phyloP scores from a whole-genome alignment of 2,888 invertebrate genomes.

The Pycnomerus fuliginosus region DNA sequence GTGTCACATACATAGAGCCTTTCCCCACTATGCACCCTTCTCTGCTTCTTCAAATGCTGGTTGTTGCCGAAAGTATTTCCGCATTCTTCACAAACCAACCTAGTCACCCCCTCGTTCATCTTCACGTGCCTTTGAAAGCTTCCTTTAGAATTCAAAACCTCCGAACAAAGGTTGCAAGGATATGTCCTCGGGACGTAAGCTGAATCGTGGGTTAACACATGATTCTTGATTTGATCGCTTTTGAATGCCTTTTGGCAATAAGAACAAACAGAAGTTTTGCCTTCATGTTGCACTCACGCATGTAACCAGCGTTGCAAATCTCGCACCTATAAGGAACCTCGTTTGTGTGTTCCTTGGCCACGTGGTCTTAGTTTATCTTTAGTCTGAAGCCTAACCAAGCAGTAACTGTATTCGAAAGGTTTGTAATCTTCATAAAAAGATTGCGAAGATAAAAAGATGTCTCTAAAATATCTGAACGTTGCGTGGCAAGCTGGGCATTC shows the following conservation, averaged over 20 bases:
- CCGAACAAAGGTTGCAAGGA: background rate
- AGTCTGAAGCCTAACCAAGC: slow-evolving; percentile 48
- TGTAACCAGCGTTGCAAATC: background rate
- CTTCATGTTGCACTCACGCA: background rate
- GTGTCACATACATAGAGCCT: slow-evolving; percentile 32
- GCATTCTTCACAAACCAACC: slow-evolving; percentile 2
- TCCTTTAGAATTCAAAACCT: background rate
- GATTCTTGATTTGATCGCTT: background rate
- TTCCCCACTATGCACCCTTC: slow-evolving; percentile 41
- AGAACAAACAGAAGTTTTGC: no score
- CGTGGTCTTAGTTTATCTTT: slow-evolving; percentile 47
- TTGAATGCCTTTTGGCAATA: background rate
- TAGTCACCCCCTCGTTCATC: background rate
- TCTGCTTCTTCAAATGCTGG: slow-evolving; percentile 29
- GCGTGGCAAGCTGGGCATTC: no score
- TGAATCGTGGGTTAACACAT: background rate
- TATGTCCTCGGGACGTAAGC: background rate
- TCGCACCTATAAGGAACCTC: background rate
- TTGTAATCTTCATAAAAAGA: no score
- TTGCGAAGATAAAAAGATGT: no score
- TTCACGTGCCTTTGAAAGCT: background rate
- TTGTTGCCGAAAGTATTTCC: background rate
- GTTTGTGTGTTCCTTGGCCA: background rate
- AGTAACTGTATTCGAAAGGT: slow-evolving; percentile 47
- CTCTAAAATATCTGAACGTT: no score